Base-by-base conservation (phyloP, 2,888 invertebrate species). In the Brachylomia viminalis region DNA sequence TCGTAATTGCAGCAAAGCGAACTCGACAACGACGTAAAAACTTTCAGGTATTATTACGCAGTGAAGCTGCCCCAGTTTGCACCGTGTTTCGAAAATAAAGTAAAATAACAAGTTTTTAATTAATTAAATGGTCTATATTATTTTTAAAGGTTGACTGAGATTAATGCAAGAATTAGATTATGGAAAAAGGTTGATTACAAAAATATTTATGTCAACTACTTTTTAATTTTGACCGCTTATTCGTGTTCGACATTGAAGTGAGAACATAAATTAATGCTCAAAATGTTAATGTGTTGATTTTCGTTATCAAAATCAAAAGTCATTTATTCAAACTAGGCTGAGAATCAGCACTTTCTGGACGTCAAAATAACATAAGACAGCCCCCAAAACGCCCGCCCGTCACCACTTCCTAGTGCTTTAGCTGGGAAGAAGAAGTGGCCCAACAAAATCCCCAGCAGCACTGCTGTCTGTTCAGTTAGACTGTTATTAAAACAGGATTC, bases 31-130 rank as follows among this genome's bases (percentile, higher is more conserved):
- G 23, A 52, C 45, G 66, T 75, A 79, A 68, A 84, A 52, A 38
- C 72, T 80, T 80, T 86, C 70, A 83, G 86, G 58, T 83, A 61
- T 84, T 83, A 61, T 84, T 82, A 77, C 75, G 84, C 38, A 76
- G 59, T 69, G 10, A 72, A 52, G 33, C 17, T 68, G 85, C 52
- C 61, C 77, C 10, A 83, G 75, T 80, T 86, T 67, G 38, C 27
- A n/a, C 8, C 42, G 23, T 33, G 65, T 81, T 68, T 83, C 73
- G 72, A 73, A 64, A 79, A 65, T 27, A 33, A 69, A 69, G 64
- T 33, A 64, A 62, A 67, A 33, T 66, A 54, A 74, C 73, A 56
- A 76, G 71, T 59, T 73, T 49, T 79, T 70, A 66, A 67, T 77
- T 68, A 72, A 49, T 61, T 1, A 47, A 69, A 27, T 72, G 59